Base-by-base conservation (phyloP, 2,113 vertebrate genomes). In the Alligator sinensis region DNA sequence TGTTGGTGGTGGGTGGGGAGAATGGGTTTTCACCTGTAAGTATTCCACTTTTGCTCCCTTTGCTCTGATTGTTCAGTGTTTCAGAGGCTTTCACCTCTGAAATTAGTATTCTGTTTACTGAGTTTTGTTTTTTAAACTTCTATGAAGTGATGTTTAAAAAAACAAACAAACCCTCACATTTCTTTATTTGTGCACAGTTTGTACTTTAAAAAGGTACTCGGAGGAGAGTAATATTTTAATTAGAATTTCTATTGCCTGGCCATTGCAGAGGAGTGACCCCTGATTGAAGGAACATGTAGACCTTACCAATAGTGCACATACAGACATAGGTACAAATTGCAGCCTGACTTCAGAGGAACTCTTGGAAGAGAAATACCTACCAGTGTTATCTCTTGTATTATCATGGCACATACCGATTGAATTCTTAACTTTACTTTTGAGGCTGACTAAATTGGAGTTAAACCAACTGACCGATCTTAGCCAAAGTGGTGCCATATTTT, bases 371-470 rank as follows among this genome's bases (percentile, higher is more conserved):
- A 63, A 63, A 63, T 22, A 28, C 62, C 27, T 63, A 63, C 24
- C 5, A 47, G 47, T 47, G 25, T 14, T 5, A 27, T 63, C 62
- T 63, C 24, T 63, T 63, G 25, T 63, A 28, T 14, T 27, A 25
- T 11, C 87, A 28, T 64, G 76, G 24, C 59, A 93, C 66, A 54
- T 88, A 66, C 61, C 2, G 75, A 25, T 3, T 85, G 86, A 87
- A 85, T 82, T 90, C 77, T 66, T 81, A 75, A 62, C 76, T 93
- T 75, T 82, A 9, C 91, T 91, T 64, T 55, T 96, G 92, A 54
- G 88, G 70, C 62, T 25, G 14, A 82, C 25, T 72, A 78, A 90
- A 25, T 34, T 84, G 62, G 79, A 88, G 62, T 62, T 82, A 72
- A 82, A 75, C 30, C 47, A 17, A 76, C 24, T 25, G 27, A 63